These are phyloP conservation scores for Armadillidium nasatum DNA, from an alignment of 1,140 invertebrate species.

Conservation along the genomic window DNA sequence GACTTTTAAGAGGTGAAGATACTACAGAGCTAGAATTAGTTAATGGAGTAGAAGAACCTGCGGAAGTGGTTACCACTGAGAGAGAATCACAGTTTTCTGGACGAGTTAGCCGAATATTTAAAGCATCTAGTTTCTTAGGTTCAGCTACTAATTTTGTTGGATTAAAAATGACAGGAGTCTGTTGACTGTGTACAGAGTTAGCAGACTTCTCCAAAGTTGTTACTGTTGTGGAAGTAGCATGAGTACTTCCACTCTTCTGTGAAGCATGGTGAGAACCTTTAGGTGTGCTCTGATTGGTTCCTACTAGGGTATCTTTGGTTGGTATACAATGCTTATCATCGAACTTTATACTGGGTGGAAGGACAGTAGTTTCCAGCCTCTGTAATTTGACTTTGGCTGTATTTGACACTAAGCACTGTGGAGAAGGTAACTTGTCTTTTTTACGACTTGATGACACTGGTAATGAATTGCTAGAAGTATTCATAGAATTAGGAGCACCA, in stretches of 20 bases:
- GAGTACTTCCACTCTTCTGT: neutral
- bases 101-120: neutral
- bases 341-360: neutral
- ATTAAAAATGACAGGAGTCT: neutral
- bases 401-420: neutral
- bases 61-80: slow-evolving; percentile 26
- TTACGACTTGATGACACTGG: slow-evolving; percentile 8
- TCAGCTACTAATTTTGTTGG: neutral
- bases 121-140: no score
- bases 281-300: neutral
- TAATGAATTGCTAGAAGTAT: slow-evolving; percentile 1
- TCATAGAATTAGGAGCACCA: neutral
- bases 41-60: slow-evolving; percentile 19
- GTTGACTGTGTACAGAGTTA: neutral
- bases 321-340: neutral
- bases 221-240: neutral
- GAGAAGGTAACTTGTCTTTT: slow-evolving; percentile 12
- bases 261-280: neutral
- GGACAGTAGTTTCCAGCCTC: neutral
- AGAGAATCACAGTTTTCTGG: slow-evolving; percentile 34
- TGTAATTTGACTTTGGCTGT: neutral
- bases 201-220: neutral
- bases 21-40: neutral
- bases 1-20: slow-evolving; percentile 54
- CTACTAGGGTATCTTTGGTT: neutral